phyloP scores from a whole-genome alignment of 2,888 invertebrate genomes.

The Falcaria lacertinaria region DNA sequence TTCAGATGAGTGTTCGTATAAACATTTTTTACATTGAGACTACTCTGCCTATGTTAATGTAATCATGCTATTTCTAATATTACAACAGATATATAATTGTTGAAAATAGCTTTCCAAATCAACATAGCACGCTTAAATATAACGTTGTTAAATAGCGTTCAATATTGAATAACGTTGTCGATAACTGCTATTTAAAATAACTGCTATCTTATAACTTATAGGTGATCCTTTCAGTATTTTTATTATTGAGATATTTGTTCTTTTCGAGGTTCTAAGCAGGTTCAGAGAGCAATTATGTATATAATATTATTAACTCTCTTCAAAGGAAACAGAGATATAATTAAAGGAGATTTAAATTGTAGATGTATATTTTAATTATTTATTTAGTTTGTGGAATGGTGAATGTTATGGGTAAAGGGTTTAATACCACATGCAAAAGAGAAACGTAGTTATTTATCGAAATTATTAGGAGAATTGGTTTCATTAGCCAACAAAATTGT shows the following conservation, averaged over 20 bases:
- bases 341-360: not conserved
- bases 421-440: too few relatives aligned
- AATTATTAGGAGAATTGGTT: too few relatives aligned
- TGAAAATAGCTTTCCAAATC: too few relatives aligned
- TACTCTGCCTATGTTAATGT: too few relatives aligned
- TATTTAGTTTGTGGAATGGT: not conserved
- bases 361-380: not conserved
- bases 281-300: conserved; percentile 15
- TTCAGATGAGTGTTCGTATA: not conserved
- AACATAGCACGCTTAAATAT: too few relatives aligned
- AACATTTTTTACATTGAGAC: not conserved
- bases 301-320: conserved; percentile 11
- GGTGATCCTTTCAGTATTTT: not conserved
- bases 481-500: too few relatives aligned
- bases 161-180: too few relatives aligned
- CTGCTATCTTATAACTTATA: not conserved
- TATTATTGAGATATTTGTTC: conserved; percentile 19
- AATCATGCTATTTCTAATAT: not conserved
- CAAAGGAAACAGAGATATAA: not conserved
- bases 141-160: too few relatives aligned
- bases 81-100: too few relatives aligned
- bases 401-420: too few relatives aligned
- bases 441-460: too few relatives aligned
- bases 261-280: conserved; percentile 39
- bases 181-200: not conserved